Percentiles rank a stretch among this genome's conserved stretches.
phyloP scores from a whole-genome alignment of 92 coral and sea anemone genomes.

The Micromussa lordhowensis region DNA sequence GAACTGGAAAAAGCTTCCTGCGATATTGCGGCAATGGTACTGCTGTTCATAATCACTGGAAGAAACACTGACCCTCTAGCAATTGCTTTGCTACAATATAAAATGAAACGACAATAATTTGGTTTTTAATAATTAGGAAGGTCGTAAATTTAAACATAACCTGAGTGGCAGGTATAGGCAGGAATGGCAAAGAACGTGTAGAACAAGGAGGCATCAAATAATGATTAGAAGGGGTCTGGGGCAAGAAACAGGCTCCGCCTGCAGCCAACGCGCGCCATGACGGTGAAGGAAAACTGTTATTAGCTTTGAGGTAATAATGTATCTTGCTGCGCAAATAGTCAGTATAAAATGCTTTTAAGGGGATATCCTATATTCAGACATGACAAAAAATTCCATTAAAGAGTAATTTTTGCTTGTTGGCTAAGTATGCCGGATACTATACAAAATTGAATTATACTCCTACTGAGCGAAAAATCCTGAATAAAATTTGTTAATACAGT shows the following conservation, averaged over 20 bases:
- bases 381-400: no score
- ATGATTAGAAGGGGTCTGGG: neutral
- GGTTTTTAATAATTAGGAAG: neutral
- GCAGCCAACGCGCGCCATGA: neutral
- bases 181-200: no score
- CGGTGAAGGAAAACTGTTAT: no score
- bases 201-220: no score
- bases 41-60: slow-evolving; percentile 1
- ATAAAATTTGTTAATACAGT: no score
- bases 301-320: neutral
- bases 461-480: no score
- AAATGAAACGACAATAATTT: neutral
- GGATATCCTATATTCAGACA: no score
- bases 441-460: no score
- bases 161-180: neutral
- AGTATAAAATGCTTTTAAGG: no score
- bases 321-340: neutral
- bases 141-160: neutral
- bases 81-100: neutral
- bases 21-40: slow-evolving; percentile 62
- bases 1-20: slow-evolving; percentile 24
- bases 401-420: no score
- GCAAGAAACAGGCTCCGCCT: neutral
- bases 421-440: no score
- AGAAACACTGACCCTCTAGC: neutral